A percentile compares a stretch with the other conserved stretches of the same genome.
Conservation (phyloP, 2,797 vertebrate species). For the Morelia viridis region DNA sequence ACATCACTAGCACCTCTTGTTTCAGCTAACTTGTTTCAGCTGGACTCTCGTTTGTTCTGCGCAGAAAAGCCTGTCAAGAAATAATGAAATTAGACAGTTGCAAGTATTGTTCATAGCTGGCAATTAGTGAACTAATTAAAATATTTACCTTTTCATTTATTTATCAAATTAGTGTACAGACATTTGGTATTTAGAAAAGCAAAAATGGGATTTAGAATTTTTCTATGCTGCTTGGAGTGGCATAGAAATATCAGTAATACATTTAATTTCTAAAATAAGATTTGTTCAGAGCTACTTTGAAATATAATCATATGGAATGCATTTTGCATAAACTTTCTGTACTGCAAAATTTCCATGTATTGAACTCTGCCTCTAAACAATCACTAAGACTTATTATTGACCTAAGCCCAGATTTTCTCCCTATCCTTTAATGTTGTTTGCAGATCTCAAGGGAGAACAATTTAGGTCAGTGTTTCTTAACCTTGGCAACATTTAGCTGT, state of each 20-base stretch:
- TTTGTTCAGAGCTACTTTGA: background rate
- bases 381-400: background rate
- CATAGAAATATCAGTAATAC: background rate
- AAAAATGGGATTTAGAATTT: background rate
- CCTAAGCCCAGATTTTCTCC: background rate
- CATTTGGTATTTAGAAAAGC: background rate
- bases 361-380: background rate
- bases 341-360: background rate
- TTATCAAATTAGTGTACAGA: background rate
- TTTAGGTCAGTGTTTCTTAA: background rate
- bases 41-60: constrained; percentile 25
- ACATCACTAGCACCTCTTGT: background rate
- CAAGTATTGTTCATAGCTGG: constrained; percentile 15
- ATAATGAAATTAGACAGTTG: constrained; percentile 17
- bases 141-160: constrained; percentile 25
- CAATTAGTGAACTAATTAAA: constrained; percentile 28
- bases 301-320: background rate
- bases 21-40: constrained; percentile 26
- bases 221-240: background rate
- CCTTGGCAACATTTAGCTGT: too few species aligned
- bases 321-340: background rate
- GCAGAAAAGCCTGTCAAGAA: constrained; percentile 20
- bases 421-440: background rate
- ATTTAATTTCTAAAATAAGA: background rate
- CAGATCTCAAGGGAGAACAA: background rate